Evolutionary conservation across 2,888 invertebrate species (phyloP), one percentile per base, ranked within the genome.

Genomic region (Meandrusa payeni): DNA sequence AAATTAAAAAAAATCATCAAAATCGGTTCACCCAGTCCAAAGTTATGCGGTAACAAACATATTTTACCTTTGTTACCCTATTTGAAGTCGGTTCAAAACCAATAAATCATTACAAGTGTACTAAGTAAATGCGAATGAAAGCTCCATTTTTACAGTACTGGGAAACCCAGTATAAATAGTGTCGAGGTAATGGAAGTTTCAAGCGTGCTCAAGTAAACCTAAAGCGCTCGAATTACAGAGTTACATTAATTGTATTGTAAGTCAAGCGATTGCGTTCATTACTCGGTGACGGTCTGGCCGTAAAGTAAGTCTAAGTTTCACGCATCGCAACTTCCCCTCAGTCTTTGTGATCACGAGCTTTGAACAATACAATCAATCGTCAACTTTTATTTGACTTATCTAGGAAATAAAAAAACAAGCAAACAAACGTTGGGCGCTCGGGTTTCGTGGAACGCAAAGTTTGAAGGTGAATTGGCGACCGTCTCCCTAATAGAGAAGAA

Each of bases 401-500:
- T 72, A 48, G 55, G 61, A 75, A 80, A 78, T 75, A 64, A 83
- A 85, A 82, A 83, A 81, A 80, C 76, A 79, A 83, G 69, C 64
- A 71, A 79, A 78, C 74, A 76, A 79, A 69, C 67, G 61, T 54
- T 15, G 51, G 55, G 59, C 64, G 60, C 58, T 77, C 69, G 69
- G 71, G 74, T 79, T 78, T 69, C 76, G 61, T 61, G 60, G 69
- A 70, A 69, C 64, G 65, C 69, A 75, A 86, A 83, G 70, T 87
- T 85, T 76, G 81, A 76, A 86, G 83, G 83, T 86, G 76, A 82
- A 74, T 66, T 72, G 69, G 58, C 71, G 75, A 79, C 80, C 73
- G 78, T 76, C 78, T 72, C 71, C 74, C 78, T 87, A 86, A 86
- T 85, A 85, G 79, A 82, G 79, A 87, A 87, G 85, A 86, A 87